Conservation (phyloP, 2,888 invertebrate species). For the Nymphalis c-album region DNA sequence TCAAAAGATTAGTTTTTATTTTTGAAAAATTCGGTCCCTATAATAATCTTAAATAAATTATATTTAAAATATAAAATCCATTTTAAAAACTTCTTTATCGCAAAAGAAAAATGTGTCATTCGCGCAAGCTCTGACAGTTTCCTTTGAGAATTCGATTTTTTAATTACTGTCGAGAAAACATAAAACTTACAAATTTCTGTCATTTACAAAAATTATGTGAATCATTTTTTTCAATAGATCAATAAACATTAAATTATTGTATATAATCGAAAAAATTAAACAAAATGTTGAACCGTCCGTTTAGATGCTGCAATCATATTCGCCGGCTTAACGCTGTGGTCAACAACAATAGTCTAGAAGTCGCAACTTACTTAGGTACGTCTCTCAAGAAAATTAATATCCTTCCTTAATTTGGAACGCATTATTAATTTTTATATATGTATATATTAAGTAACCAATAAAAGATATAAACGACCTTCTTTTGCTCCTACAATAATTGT, state of each 20-base stretch:
- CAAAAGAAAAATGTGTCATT: slow-evolving; percentile 10
- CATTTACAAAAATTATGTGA: slow-evolving; percentile 58
- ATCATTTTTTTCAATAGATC: slow-evolving; percentile 9
- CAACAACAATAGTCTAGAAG: slow-evolving; percentile 35
- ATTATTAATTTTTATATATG: no score
- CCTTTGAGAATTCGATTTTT: slow-evolving; percentile 49
- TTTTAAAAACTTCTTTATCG: slow-evolving; percentile 16
- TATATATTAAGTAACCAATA: no score
- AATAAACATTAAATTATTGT: slow-evolving; percentile 21
- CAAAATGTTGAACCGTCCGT: slow-evolving; percentile 54
- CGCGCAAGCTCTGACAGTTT: slow-evolving; percentile 13
- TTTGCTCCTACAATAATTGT: no score
- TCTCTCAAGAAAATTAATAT: neutral
- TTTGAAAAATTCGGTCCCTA: no score
- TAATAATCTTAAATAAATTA: no score
- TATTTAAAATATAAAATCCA: no score
- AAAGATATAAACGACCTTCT: no score
- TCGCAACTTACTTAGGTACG: slow-evolving; percentile 18
- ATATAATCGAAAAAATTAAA: slow-evolving; percentile 10
- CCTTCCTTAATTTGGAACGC: neutral
- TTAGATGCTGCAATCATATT: slow-evolving; percentile 49
- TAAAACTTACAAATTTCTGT: slow-evolving; percentile 41
- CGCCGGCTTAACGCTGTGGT: slow-evolving; percentile 48
- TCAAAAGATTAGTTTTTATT: no score
- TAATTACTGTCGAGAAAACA: slow-evolving; percentile 49